Evolutionary conservation across 1,140 invertebrate genomes (phyloP).

Genomic region (Drosophila pseudoobscura): DNA sequence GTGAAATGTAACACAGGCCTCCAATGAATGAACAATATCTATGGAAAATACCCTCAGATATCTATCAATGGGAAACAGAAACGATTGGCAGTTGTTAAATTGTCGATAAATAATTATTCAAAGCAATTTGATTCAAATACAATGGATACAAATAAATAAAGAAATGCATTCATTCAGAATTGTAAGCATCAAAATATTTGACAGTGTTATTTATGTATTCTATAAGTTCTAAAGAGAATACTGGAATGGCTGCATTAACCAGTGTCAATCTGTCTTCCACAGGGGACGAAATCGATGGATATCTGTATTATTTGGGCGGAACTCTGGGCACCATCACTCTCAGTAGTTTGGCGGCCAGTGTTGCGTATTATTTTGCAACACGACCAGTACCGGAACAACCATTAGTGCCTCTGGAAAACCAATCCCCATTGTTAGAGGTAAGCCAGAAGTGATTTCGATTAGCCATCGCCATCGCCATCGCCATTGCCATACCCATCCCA

Average conservation of each 20-base stretch:
- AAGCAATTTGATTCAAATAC: too few species aligned
- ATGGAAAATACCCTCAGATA: too few species aligned
- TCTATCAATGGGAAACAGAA: too few species aligned
- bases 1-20: too few species aligned
- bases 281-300: constrained; percentile 90
- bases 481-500: constrained; percentile 11
- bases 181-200: too few species aligned
- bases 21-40: too few species aligned
- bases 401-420: constrained; percentile 89
- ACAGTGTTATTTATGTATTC: not conserved
- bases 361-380: constrained; percentile 89
- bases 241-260: not conserved
- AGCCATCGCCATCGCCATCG: not conserved
- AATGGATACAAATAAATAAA: too few species aligned
- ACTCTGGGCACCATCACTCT: constrained; percentile 89
- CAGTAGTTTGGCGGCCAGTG: constrained; percentile 89
- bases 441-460: constrained; percentile 65
- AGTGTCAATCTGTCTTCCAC: constrained; percentile 14
- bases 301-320: constrained; percentile 90
- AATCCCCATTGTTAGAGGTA: constrained; percentile 88
- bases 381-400: constrained; percentile 89
- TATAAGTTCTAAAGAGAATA: not conserved
- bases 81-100: too few species aligned
- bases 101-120: too few species aligned
- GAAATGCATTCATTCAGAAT: too few species aligned